These are phyloP conservation scores for Ceyx margarethae DNA, from an alignment of 2,113 vertebrate species.

Conservation along the genomic window DNA sequence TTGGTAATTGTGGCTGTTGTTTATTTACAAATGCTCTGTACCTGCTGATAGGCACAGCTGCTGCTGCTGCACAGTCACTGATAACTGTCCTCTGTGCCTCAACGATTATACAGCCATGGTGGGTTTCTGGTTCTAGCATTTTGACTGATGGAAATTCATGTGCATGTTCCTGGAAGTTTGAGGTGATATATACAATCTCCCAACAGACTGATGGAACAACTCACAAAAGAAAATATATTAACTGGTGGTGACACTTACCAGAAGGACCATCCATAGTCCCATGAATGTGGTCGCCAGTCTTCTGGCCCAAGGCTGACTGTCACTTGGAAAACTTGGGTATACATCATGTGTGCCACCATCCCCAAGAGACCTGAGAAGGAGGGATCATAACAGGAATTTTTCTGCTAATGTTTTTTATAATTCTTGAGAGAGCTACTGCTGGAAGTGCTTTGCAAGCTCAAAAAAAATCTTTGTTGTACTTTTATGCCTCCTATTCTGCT, in stretches of 20 bases:
- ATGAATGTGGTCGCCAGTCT: constrained; percentile 92
- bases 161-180: background rate
- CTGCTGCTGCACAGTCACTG: background rate
- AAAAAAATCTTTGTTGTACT: constrained; percentile 36
- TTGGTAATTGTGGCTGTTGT: constrained; percentile 50
- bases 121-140: background rate
- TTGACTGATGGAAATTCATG: background rate
- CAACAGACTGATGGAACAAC: background rate
- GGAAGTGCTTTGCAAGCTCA: constrained; percentile 16
- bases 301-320: constrained; percentile 91
- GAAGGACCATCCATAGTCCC: constrained; percentile 96
- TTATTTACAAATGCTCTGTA: constrained; percentile 34
- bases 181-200: background rate
- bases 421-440: background rate
- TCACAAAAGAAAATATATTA: background rate
- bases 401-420: background rate
- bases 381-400: background rate
- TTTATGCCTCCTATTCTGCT: constrained; percentile 16
- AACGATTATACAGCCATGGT: rapidly evolving
- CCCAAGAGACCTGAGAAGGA: constrained; percentile 85
- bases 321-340: constrained; percentile 95
- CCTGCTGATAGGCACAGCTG: constrained; percentile 28
- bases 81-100: background rate
- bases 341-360: constrained; percentile 97
- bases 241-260: constrained; percentile 77